Percentiles rank a stretch among this genome's conserved stretches.
Conservation (phyloP, 2,113 vertebrate species). For the Antechinus flavipes region DNA sequence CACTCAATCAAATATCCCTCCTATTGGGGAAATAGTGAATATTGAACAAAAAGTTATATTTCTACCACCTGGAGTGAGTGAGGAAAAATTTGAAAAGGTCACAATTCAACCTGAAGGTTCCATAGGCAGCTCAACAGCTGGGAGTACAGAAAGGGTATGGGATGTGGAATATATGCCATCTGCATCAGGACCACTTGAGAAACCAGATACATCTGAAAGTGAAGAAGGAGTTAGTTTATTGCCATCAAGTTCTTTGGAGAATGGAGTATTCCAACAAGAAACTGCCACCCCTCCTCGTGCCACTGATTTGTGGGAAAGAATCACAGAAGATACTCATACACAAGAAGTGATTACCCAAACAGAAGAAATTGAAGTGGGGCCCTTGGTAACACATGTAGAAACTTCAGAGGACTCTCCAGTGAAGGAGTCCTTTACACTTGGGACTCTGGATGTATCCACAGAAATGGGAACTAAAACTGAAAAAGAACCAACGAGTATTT, state of each 20-base stretch:
- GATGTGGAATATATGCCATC: constrained; percentile 76
- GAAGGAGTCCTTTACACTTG: constrained; percentile 70
- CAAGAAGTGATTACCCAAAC: constrained; percentile 78
- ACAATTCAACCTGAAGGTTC: constrained; percentile 80
- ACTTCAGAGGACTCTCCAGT: constrained; percentile 64
- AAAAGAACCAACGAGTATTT: constrained; percentile 73
- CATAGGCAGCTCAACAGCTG: constrained; percentile 70
- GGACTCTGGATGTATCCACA: constrained; percentile 74
- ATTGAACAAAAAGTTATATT: constrained; percentile 72
- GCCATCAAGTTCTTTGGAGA: constrained; percentile 79
- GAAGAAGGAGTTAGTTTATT: constrained; percentile 77
- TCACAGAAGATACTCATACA: constrained; percentile 65
- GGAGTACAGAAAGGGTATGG: constrained; percentile 66
- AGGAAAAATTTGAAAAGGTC: constrained; percentile 69
- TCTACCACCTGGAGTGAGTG: constrained; percentile 62
- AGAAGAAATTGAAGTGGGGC: constrained; percentile 87
- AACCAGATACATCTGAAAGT: constrained; percentile 81
- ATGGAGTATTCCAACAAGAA: constrained; percentile 73
- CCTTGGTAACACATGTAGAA: constrained; percentile 80
- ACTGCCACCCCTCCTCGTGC: constrained; percentile 48
- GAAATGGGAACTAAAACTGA: constrained; percentile 82
- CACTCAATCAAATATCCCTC: constrained; percentile 62
- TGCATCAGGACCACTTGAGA: constrained; percentile 73
- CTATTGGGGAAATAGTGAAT: constrained; percentile 72
- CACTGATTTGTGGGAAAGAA: constrained; percentile 72